Evolutionary conservation across 1,140 invertebrate genomes (phyloP), one percentile per base, ranked within the genome.

Genomic region (Gryon sp.): DNA sequence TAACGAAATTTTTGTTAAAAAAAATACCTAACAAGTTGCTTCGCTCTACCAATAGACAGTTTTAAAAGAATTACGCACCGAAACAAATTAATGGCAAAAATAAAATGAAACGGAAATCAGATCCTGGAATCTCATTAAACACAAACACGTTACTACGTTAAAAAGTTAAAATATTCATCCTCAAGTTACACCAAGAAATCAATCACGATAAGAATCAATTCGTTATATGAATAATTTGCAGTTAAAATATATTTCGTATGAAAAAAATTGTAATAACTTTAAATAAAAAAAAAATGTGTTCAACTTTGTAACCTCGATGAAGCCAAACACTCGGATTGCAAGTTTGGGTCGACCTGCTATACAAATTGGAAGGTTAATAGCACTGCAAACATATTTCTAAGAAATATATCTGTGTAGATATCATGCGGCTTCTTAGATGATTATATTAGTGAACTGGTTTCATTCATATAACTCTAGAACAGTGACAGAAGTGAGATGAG

Each of bases 381-480:
- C 5, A 8, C 7, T 11, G 32, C 32, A 20, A 12, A 34, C 12
- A 16, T 26, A 62, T 41, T 52, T 65, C 38, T 6, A 20, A 15
- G 28, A 53, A 53, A 7, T 3, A 38, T 50, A 38, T 60, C 28
- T 52, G 19, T 45, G n/a, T 14, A 34, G 36, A 26, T 62, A 72
- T 72, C 57, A 62, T 55, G 68, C 32, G 38, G 46, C 40, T 72
- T 48, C 46, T 62, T 62, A 72, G 55, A 72, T 62, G 48, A 72
- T 69, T 59, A 72, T 55, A 62, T 72, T 72, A 72, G 55, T 16
- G 38, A 57, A 20, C 18, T 12, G 4, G 28, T n/a, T 52, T 43
- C 26, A 62, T 72, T 62, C 57, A 55, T 16, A 62, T 45, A 60
- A 60, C 19, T 53, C 28, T 1, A 12, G 7, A 52, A 59, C 45